phyloP scores from a whole-genome alignment of 2,797 vertebrate genomes.

The Capromys pilorides region DNA sequence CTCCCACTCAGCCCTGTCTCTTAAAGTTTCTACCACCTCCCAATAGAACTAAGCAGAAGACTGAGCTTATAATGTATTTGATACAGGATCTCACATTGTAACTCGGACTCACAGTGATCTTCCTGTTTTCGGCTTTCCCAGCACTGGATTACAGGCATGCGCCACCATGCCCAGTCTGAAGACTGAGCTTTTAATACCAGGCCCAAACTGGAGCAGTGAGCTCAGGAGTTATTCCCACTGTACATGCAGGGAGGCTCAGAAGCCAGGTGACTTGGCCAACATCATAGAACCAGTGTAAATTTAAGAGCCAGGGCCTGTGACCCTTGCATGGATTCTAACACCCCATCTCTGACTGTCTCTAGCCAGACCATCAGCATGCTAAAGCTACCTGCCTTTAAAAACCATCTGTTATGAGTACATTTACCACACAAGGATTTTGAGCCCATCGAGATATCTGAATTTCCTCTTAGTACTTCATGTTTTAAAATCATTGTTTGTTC shows the following conservation, averaged over 20 bases:
- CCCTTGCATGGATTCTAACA: background rate
- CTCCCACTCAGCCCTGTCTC: no score
- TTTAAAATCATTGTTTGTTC: constrained; percentile 24
- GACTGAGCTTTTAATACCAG: background rate
- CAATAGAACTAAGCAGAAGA: no score
- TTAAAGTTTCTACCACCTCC: no score
- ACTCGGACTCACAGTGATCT: no score
- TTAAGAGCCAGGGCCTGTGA: background rate
- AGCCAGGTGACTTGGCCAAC: background rate
- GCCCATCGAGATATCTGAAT: background rate
- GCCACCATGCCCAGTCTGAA: no score
- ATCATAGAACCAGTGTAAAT: background rate
- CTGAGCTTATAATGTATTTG: no score
- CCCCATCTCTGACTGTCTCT: background rate
- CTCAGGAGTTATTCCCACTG: background rate
- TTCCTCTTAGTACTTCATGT: background rate
- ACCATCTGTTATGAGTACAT: background rate
- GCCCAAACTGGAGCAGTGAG: background rate
- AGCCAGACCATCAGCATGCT: background rate
- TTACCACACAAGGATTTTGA: background rate
- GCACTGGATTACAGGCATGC: no score
- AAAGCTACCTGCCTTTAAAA: background rate
- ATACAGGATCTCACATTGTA: no score
- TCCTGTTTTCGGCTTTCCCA: no score
- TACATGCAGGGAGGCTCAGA: background rate